Percentiles rank a stretch among this genome's conserved stretches.
These are phyloP conservation scores for Heteropelma amictum DNA, from an alignment of 2,888 invertebrate species.

Conservation along the genomic window DNA sequence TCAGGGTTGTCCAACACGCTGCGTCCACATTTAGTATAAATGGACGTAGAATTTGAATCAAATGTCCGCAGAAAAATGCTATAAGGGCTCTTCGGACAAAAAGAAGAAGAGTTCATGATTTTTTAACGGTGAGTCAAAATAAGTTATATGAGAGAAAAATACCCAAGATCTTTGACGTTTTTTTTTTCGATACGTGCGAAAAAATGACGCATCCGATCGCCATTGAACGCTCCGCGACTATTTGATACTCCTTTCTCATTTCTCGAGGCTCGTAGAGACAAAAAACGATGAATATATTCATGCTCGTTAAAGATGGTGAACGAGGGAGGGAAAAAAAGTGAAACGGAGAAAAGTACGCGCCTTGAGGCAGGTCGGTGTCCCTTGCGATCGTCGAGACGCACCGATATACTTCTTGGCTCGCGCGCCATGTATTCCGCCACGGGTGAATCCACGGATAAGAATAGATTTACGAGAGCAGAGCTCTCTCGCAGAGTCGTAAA, in stretches of 20 bases:
- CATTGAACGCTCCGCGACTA: too few species aligned
- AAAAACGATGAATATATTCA: too few species aligned
- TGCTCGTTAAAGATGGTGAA: not conserved
- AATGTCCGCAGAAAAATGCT: not conserved
- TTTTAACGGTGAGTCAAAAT: too few species aligned
- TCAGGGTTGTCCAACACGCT: not conserved
- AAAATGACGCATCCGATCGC: too few species aligned
- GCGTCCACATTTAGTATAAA: too few species aligned
- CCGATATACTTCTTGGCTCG: slow-evolving; percentile 19
- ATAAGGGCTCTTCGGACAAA: not conserved
- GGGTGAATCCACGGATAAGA: slow-evolving; percentile 40
- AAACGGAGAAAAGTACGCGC: not conserved
- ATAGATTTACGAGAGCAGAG: slow-evolving; percentile 48
- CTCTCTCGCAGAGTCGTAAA: slow-evolving; percentile 36
- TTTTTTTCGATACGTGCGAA: too few species aligned
- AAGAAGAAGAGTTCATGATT: too few species aligned
- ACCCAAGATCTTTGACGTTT: too few species aligned
- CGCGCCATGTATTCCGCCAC: not conserved
- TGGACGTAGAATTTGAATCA: too few species aligned
- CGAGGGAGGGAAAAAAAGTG: not conserved
- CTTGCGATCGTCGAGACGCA: slow-evolving; percentile 18
- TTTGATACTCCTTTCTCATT: too few species aligned
- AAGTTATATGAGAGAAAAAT: too few species aligned
- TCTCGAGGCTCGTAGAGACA: too few species aligned
- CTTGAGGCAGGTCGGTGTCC: slow-evolving; percentile 43